Percentiles rank a stretch among this genome's conserved stretches.
phyloP scores from a whole-genome alignment of 2,113 vertebrate species.

The Arizona elegans region DNA sequence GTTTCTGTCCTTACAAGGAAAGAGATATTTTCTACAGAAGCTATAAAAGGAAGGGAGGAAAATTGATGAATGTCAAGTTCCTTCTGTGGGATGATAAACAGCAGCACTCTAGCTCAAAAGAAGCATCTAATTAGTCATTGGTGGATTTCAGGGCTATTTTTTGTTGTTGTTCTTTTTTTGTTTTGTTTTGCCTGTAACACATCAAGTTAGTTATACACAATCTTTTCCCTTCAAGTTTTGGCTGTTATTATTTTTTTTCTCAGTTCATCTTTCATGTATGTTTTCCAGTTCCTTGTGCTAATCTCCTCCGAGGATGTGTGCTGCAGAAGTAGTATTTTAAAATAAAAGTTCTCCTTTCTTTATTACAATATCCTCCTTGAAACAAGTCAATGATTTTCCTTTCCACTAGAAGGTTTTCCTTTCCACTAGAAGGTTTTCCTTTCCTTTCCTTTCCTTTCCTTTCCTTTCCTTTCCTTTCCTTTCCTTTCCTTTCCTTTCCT shows the following conservation, averaged over 20 bases:
- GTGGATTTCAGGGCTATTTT: neutral
- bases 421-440: too few relatives aligned
- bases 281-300: neutral
- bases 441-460: too few relatives aligned
- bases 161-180: too few relatives aligned
- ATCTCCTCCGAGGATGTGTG: neutral
- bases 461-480: too few relatives aligned
- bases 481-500: too few relatives aligned
- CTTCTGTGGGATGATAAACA: neutral
- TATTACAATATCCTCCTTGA: neutral
- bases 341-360: neutral
- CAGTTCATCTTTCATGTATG: neutral
- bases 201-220: neutral
- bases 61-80: neutral
- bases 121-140: neutral
- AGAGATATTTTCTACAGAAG: neutral
- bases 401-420: neutral
- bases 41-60: neutral
- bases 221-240: neutral
- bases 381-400: neutral
- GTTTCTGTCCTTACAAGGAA: neutral
- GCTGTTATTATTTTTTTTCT: neutral
- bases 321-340: neutral
- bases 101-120: neutral
- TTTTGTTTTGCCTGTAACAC: neutral